A percentile compares a stretch with the other conserved stretches of the same genome.
Conservation (phyloP, 2,888 invertebrate species). For the Aleiodes alternator region DNA sequence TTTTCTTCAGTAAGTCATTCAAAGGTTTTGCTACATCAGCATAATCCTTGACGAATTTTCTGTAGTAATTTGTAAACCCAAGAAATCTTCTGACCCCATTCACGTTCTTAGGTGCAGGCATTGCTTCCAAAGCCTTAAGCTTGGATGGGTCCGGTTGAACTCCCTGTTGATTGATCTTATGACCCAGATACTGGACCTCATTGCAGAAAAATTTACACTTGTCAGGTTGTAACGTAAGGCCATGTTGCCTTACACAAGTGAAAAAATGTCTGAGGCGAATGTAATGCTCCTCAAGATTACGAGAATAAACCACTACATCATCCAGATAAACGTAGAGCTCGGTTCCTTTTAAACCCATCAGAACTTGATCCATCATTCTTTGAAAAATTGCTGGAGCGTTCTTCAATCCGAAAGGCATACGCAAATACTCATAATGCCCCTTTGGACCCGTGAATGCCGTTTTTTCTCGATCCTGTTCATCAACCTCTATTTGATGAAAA, state of each 20-base stretch:
- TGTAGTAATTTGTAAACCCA: no score
- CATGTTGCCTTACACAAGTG: constrained; percentile 16
- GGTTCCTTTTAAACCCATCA: constrained; percentile 28
- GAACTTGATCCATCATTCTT: constrained; percentile 43
- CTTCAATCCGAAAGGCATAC: constrained; percentile 48
- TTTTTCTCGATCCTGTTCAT: constrained; percentile 40
- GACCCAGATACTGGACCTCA: no score
- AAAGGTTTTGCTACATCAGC: no score
- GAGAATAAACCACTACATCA: constrained; percentile 45
- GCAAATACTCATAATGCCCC: constrained; percentile 41
- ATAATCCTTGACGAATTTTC: no score
- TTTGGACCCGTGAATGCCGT: constrained; percentile 45
- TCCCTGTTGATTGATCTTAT: no score
- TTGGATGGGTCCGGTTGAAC: no score
- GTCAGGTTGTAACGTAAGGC: constrained; percentile 40
- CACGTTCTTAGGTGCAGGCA: no score
- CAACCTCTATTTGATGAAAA: constrained; percentile 53
- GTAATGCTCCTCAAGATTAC: constrained; percentile 30
- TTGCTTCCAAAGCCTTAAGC: no score
- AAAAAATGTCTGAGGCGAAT: constrained; percentile 36
- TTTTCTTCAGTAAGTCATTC: no score
- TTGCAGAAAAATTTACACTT: constrained; percentile 51
- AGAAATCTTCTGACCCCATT: no score
- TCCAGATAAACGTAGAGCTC: constrained; percentile 44
- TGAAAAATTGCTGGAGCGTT: constrained; percentile 47